Base-by-base conservation (phyloP, 1,140 invertebrate species). In the Dinothrombium tinctorium region DNA sequence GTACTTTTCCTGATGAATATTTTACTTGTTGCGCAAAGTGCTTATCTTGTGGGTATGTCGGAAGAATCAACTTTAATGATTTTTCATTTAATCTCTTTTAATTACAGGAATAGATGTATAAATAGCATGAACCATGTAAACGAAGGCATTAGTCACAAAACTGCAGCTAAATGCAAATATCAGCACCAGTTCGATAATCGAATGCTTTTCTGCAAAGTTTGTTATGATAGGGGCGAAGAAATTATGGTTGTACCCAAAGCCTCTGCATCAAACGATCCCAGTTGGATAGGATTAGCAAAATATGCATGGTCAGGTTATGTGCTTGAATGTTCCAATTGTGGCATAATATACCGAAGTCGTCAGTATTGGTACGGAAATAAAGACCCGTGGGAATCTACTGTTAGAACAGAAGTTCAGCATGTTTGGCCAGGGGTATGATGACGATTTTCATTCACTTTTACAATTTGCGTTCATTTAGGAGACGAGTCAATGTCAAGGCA, bases 321-420 rank as follows among this genome's bases (percentile, higher is more conserved):
- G 2, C 68, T 83, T 25, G 74, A 82, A 49, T 86, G 80, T 59
- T 65, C 66, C 26, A 66, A 70, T 47, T 82, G 77, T 61, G 78
- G 79, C 2, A 70, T 81, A 47, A 80, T 82, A 44, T 81, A 77
- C 54, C 62, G 73, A 33, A 76, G 74, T 54, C 62, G 76, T 8
- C 71, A 82, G 51, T 74, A 75, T 54, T 86, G 79, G 80, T 82
- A 74, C 56, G 77, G 78, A 2, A 83, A 84, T 54, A 69, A 72
- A 49, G 66, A 70, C 49, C 72, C 76, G 1, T 74, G 79, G 53
- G 68, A 72, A 36, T 67, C 67, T 8, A 40, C 38, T 22, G 71
- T 76, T 7, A 57, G 67, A 41, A 67, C 66, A 4, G 74, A 80
- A 57, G 69, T 76, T 11, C 66, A 68, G 26, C 78, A 82, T 51